Conservation (phyloP, 1,140 invertebrate genomes). For the Bacillus rossius region DNA sequence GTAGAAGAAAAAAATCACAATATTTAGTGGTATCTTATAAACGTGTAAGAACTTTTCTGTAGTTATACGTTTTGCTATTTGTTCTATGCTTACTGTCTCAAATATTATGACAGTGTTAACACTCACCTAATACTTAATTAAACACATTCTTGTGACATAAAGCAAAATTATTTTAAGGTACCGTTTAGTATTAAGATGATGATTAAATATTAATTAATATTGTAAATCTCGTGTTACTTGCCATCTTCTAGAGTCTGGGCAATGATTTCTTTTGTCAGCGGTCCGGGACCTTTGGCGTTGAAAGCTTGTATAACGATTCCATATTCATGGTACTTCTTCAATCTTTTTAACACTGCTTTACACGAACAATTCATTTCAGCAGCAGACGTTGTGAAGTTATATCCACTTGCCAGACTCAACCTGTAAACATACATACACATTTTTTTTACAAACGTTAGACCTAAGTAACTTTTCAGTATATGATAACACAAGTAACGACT, state of each 20-base stretch:
- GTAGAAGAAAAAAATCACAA: no score
- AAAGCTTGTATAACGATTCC: slow-evolving; percentile 51
- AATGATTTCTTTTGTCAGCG: slow-evolving; percentile 37
- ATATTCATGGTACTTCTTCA: slow-evolving; percentile 37
- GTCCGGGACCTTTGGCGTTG: slow-evolving; percentile 46
- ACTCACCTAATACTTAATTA: no score
- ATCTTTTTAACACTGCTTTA: slow-evolving; percentile 11
- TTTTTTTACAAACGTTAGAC: no score
- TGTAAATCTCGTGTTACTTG: slow-evolving; percentile 27
- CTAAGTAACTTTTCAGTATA: no score
- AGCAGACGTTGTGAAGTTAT: slow-evolving; percentile 27
- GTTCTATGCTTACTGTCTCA: no score
- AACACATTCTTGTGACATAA: no score
- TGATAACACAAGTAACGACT: no score
- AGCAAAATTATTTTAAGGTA: not conserved
- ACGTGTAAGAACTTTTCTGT: no score
- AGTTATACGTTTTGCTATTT: no score
- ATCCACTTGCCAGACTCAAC: slow-evolving; percentile 17
- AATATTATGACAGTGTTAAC: no score
- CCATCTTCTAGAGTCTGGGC: slow-evolving; percentile 51
- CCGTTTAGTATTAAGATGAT: not conserved
- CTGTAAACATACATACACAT: slow-evolving; percentile 7
- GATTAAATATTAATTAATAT: no score
- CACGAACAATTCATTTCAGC: slow-evolving; percentile 8
- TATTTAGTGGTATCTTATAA: no score